Conservation (phyloP, 1,140 invertebrate genomes). For the Gerris buenoi region DNA sequence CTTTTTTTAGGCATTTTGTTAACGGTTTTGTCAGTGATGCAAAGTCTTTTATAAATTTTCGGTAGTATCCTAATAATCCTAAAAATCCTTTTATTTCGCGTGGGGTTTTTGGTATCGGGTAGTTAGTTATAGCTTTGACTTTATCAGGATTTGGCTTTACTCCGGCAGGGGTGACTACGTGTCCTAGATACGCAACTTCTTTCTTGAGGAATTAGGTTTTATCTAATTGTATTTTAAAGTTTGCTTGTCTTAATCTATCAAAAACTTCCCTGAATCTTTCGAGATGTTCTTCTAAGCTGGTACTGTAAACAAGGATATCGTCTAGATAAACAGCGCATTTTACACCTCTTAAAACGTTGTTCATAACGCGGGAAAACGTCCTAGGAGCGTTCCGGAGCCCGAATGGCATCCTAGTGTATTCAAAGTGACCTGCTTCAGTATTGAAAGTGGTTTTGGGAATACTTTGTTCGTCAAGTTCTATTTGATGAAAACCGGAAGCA, state of each 20-base stretch:
- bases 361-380: conserved; percentile 24
- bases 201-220: conserved; percentile 33
- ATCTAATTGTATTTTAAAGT: conserved; percentile 31
- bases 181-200: conserved; percentile 32
- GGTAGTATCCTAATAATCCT: conserved; percentile 31
- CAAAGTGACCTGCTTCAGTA: conserved; percentile 13
- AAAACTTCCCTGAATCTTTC: conserved; percentile 27
- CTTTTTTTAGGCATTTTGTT: conserved; percentile 1
- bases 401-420: conserved; percentile 18
- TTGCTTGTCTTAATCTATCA: conserved; percentile 25
- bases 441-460: conserved; percentile 18
- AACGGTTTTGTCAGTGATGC: not conserved
- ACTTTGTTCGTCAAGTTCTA: conserved; percentile 13
- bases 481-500: conserved; percentile 17
- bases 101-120: conserved; percentile 27
- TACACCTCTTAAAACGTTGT: conserved; percentile 24
- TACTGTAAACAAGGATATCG: too few relatives aligned
- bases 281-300: conserved; percentile 24
- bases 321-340: conserved; percentile 31
- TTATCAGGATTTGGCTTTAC: conserved; percentile 31
- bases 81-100: conserved; percentile 32
- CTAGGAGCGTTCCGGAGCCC: conserved; percentile 14
- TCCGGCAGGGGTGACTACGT: conserved; percentile 29
- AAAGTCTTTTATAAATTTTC: conserved; percentile 24
- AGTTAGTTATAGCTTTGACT: conserved; percentile 28